Percentiles rank a stretch among this genome's conserved stretches.
Conservation (phyloP, 2,888 invertebrate species). For the Eueremaeus valkanovi region DNA sequence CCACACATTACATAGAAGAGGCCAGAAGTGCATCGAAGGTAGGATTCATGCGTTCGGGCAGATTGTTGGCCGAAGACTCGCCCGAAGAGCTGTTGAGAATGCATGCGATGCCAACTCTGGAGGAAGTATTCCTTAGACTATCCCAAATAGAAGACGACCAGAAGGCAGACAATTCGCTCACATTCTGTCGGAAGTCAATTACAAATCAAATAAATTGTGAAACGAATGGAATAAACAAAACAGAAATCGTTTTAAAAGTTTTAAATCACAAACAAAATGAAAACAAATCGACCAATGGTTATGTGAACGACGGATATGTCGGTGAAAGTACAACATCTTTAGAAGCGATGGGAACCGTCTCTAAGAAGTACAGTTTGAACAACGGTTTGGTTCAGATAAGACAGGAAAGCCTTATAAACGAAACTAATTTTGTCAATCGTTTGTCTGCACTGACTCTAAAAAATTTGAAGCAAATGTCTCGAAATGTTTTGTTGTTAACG, state of each 20-base stretch:
- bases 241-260: background rate
- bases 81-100: slow-evolving; percentile 47
- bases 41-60: slow-evolving; percentile 52
- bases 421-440: background rate
- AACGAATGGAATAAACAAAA: background rate
- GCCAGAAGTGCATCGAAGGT: slow-evolving; percentile 57
- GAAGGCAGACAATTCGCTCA: background rate
- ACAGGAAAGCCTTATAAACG: background rate
- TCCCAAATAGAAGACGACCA: slow-evolving; percentile 16
- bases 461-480: slow-evolving; percentile 35
- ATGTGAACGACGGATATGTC: background rate
- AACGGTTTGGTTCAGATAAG: slow-evolving; percentile 5
- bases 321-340: too few species aligned
- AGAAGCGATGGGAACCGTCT: background rate
- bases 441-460: slow-evolving; percentile 30
- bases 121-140: slow-evolving; percentile 2
- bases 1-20: slow-evolving; percentile 93
- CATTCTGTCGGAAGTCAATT: background rate
- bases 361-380: background rate
- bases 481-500: slow-evolving; percentile 25
- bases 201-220: background rate
- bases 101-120: background rate
- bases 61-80: slow-evolving; percentile 51
- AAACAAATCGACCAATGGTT: background rate
- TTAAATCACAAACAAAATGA: background rate